phyloP scores from a whole-genome alignment of 2,797 vertebrate genomes.

The Galagoides demidoff region DNA sequence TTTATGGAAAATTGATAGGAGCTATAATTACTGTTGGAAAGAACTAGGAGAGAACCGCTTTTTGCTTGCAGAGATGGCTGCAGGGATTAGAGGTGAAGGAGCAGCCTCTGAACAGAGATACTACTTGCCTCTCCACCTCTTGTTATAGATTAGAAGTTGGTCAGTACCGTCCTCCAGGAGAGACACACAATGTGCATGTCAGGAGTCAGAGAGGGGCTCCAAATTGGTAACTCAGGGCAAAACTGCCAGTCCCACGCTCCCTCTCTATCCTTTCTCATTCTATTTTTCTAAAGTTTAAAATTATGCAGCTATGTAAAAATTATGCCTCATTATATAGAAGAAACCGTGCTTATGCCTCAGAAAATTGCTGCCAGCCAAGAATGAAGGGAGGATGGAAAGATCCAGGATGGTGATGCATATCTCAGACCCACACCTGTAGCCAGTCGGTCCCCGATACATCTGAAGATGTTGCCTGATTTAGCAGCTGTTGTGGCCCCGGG shows the following conservation, averaged over 20 bases:
- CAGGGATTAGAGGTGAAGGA: background rate
- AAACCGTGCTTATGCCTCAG: background rate
- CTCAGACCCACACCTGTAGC: background rate
- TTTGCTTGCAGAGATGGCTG: background rate
- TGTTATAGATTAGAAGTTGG: background rate
- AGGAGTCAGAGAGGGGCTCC: background rate
- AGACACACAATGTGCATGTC: background rate
- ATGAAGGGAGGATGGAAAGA: background rate
- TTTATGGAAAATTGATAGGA: conserved; percentile 72
- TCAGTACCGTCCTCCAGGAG: background rate
- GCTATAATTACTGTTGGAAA: conserved; percentile 79
- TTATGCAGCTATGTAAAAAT: background rate
- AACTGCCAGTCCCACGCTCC: background rate
- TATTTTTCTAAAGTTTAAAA: conserved; percentile 11
- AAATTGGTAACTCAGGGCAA: background rate
- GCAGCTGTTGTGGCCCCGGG: fast-evolving
- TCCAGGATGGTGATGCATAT: background rate
- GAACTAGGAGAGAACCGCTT: conserved; percentile 70
- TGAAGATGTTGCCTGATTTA: background rate
- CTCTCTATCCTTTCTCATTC: background rate
- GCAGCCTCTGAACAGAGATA: background rate
- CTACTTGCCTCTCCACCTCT: background rate
- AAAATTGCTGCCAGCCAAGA: background rate
- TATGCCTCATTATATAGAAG: background rate
- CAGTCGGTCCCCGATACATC: background rate